These are phyloP conservation scores for Eupithecia pulchellata DNA, from an alignment of 2,888 invertebrate species.

Conservation along the genomic window DNA sequence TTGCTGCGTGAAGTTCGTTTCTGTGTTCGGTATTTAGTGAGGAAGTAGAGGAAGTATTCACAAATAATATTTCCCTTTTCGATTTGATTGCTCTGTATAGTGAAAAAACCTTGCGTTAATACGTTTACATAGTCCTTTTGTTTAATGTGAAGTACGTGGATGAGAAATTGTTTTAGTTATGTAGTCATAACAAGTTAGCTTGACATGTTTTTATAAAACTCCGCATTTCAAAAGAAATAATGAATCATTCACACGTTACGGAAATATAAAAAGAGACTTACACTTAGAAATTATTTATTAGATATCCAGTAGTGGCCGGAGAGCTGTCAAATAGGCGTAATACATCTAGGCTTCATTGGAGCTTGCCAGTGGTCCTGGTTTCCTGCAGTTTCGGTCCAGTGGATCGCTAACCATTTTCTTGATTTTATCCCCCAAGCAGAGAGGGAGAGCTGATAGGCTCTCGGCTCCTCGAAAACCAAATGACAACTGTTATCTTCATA, in stretches of 20 bases:
- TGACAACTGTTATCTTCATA: slow-evolving; percentile 42
- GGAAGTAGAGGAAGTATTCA: too few species aligned
- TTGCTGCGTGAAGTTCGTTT: too few species aligned
- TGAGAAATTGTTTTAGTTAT: background rate
- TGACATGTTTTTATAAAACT: background rate
- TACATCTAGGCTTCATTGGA: too few species aligned
- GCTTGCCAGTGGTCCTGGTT: background rate
- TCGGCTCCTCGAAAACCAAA: slow-evolving; percentile 9
- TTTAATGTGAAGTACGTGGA: background rate
- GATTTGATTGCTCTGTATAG: too few species aligned
- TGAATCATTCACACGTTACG: background rate
- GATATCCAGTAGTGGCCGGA: slow-evolving; percentile 9
- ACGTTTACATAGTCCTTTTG: background rate
- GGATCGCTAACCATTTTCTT: background rate
- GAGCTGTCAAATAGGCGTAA: slow-evolving; percentile 26
- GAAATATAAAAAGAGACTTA: slow-evolving; percentile 31
- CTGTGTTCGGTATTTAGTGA: too few species aligned
- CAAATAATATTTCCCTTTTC: too few species aligned
- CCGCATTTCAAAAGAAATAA: background rate
- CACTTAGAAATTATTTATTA: slow-evolving; percentile 49
- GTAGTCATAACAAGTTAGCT: slow-evolving; percentile 1
- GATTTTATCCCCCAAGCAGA: background rate
- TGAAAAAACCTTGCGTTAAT: too few species aligned
- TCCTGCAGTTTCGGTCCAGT: background rate
- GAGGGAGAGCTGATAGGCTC: background rate